phyloP scores from a whole-genome alignment of 2,888 invertebrate species.

The Ernsta delagoae region DNA sequence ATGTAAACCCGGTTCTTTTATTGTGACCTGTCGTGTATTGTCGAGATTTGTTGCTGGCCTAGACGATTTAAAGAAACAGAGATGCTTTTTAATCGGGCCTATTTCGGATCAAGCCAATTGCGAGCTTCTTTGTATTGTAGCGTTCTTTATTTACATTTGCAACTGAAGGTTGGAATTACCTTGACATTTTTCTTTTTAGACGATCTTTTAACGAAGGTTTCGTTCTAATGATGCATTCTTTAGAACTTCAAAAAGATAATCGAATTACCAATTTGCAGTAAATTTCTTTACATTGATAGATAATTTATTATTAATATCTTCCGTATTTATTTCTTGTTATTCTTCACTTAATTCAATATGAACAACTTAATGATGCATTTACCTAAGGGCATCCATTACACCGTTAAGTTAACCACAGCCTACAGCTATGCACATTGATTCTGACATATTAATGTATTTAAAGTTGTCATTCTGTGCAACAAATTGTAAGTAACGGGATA shows the following conservation, averaged over 20 bases:
- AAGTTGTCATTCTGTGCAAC: no score
- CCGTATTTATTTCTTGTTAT: not conserved
- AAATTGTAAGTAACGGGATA: no score
- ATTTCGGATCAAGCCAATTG: constrained; percentile 10
- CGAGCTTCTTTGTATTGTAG: constrained; percentile 10
- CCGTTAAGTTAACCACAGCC: not conserved
- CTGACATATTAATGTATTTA: no score
- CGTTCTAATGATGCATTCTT: not conserved
- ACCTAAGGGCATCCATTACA: constrained; percentile 6
- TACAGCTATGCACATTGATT: no score
- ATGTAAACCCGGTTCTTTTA: constrained; percentile 27
- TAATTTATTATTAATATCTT: not conserved
- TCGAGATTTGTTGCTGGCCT: constrained; percentile 27
- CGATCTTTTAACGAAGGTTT: not conserved
- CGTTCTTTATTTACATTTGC: constrained; percentile 1
- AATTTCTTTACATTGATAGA: not conserved
- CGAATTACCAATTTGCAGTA: not conserved
- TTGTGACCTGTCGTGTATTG: constrained; percentile 26
- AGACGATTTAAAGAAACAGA: constrained; percentile 24
- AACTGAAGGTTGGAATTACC: not conserved
- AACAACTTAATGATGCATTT: not conserved
- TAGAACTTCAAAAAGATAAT: no score
- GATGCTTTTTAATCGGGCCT: constrained; percentile 3
- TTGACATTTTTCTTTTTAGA: not conserved
- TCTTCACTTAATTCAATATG: not conserved